Base-by-base conservation (phyloP, 1,140 invertebrate species). In the Drosophila tristis region DNA sequence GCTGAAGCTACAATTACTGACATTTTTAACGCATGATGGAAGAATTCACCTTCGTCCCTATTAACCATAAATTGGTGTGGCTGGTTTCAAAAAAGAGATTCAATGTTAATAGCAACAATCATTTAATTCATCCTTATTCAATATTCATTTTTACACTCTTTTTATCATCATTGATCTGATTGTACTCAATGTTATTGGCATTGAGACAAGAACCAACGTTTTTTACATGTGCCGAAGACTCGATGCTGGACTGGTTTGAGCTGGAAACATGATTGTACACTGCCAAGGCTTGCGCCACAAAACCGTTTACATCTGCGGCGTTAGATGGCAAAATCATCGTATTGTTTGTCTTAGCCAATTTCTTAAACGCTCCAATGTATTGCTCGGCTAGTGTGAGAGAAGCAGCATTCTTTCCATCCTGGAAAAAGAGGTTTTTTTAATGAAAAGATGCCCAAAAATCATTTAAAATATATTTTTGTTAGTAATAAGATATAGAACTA, bases 251-350 rank as follows among this genome's bases (percentile, higher is more conserved):
- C 23, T 79, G 58, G 49, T 45, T 78, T 4, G 75, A 54, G 26
- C 23, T 71, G 51, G 90, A 86, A n/a, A 91, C 73, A 49, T 74
- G 79, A 65, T 90, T 91, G 60, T 92, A 92, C 13, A 92, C 90
- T 5, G 84, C 68, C 63, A 92, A 87, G 93, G 96, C 97, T 94
- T 98, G 97, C 39, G 96, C 94, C 39, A 99, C 97, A 87, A 98
- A 93, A 74, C 93, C 94, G 9, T 96, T 94, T 2, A 98, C 95
- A 93, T 99, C 98, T 7, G 96, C 95, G 8, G 96, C 95, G 93
- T 99, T 98, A 4, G 96, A 94, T 1, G 99, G 98, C 47, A 99
- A 92, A 73, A 99, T 97, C 23, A 99, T 92, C 0, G 98, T 99
- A 92, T 99, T 99, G 78, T 96, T 97, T 35, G 95, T 96, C 92